Percentiles rank a stretch among this genome's conserved stretches.
Conservation (phyloP, 2,113 vertebrate genomes). For the Geococcyx californianus region DNA sequence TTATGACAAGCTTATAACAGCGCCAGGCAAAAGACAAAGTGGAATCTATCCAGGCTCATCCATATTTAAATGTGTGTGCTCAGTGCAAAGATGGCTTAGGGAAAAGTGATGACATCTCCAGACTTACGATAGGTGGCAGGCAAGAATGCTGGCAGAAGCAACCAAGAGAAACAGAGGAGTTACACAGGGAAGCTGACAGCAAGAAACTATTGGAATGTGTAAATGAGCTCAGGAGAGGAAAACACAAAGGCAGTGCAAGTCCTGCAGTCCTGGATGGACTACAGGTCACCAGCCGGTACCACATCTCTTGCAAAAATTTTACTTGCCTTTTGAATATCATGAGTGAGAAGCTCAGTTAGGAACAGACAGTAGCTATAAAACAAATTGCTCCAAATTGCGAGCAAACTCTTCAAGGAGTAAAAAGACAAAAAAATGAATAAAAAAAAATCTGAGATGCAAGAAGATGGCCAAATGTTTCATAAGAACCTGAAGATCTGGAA, state of each 20-base stretch:
- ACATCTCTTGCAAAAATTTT: neutral
- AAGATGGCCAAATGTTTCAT: neutral
- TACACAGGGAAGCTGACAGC: neutral
- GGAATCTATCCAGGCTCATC: slow-evolving; percentile 66
- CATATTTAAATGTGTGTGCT: slow-evolving; percentile 69
- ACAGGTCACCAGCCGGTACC: rapidly evolving
- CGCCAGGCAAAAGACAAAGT: slow-evolving; percentile 73
- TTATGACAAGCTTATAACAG: slow-evolving; percentile 66
- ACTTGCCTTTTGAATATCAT: neutral
- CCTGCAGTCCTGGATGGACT: neutral
- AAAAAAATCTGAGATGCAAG: neutral
- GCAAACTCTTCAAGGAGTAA: neutral
- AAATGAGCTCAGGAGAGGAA: neutral
- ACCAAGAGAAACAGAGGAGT: neutral
- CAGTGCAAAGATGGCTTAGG: slow-evolving; percentile 15
- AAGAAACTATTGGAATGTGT: neutral
- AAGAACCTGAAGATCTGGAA: neutral
- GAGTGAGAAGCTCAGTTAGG: neutral
- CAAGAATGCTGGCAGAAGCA: slow-evolving; percentile 41
- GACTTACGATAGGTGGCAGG: slow-evolving; percentile 56
- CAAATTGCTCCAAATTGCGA: neutral
- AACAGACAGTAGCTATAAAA: neutral
- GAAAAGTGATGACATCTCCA: slow-evolving; percentile 38
- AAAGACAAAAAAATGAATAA: neutral
- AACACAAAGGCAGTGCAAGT: neutral